Base-by-base conservation (phyloP, 2,888 invertebrate species). In the Pimpla rufipes region DNA sequence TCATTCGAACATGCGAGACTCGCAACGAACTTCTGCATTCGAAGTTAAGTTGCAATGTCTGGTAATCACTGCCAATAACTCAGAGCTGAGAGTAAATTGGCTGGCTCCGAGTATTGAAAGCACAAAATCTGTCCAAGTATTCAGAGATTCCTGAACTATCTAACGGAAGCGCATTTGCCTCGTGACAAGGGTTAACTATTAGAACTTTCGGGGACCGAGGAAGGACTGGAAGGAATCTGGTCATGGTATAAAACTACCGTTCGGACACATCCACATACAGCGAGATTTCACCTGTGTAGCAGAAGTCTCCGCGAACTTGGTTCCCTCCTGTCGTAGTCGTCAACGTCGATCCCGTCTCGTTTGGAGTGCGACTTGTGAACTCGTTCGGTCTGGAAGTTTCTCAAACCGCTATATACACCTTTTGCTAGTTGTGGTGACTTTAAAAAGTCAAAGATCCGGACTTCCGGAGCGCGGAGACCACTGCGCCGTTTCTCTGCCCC, bases 281-380 rank as follows among this genome's bases (percentile, higher is more conserved):
- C 8, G 29, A 35, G 37, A 52, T 21, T 66, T 55, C 16, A 76
- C 66, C 59, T 59, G 42, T 52, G 59, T 11, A 57, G 52, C 52
- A 59, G 67, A 47, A 77, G 68, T 77, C 45, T 59, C 29, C 59
- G 11, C 10, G 47, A 77, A 77, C 59, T 77, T 68, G 59, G 57
- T 68, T 59, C 47, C n/a, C n/a, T 37, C 37, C 21, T 18, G 68
- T 77, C 62, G 57, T 29, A 29, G 29, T 40, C 64, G 18, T 59
- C 45, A 21, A 42, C 23, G 57, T 76, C 57, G 76, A 76, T 76
- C 67, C 42, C 67, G 29, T 68, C 29, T 68, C 45, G 66, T 67
- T 67, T 29, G 21, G 23, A 55, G 68, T 47, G 70, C 50, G 23
- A 78, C 59, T 78, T 35, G 62, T 23, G n/a, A 78, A 78, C 59